Evolutionary conservation across 2,888 invertebrate genomes (phyloP), one percentile per base, ranked within the genome.

Genomic region (Palloptera scutellata): DNA sequence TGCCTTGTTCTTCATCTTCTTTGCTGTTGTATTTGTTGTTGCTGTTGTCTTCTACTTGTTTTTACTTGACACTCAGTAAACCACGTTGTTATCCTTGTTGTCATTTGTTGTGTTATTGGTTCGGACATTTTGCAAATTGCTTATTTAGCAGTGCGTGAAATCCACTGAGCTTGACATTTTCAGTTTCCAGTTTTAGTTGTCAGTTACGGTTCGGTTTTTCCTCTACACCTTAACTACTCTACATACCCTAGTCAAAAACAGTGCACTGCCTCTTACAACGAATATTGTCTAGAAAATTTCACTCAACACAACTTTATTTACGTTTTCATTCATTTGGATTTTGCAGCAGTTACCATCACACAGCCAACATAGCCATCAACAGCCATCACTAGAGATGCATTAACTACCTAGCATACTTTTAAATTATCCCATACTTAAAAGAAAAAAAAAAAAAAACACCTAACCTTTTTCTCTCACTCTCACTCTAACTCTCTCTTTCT

Each of bases 111-210:
- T 61, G 48, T 81, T 80, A 81, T 81, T 82, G 83, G 79, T 78
- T 82, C 78, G 78, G 81, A 82, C 81, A 81, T 81, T 82, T 82
- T 80, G 79, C 81, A 82, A 81, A 81, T 81, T 82, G 82, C 81
- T 82, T 82, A 81, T 80, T 81, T 78, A 81, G 79, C 80, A 80
- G 79, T 81, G 81, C 83, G 83, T 81, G 76, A 81, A 81, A 81
- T 79, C 73, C 76, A 78, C 74, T 79, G 72, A 61, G 52, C 54
- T 65, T 71, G 69, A 62, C 71, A 71, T 60, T 61, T 68, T 64
- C 61, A 51, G 61, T 68, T 66, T 60, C 59, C 58, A 43, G 53
- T 59, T 58, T 51, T 41, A 15, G 30, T 48, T 58, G 3, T 41
- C 42, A 54, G 20, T n/a, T 54, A 42, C n/a, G 20, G n/a, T 13